A percentile compares a stretch with the other conserved stretches of the same genome.
phyloP scores from a whole-genome alignment of 2,797 vertebrate genomes.

The Pantherophis alleghaniensis region DNA sequence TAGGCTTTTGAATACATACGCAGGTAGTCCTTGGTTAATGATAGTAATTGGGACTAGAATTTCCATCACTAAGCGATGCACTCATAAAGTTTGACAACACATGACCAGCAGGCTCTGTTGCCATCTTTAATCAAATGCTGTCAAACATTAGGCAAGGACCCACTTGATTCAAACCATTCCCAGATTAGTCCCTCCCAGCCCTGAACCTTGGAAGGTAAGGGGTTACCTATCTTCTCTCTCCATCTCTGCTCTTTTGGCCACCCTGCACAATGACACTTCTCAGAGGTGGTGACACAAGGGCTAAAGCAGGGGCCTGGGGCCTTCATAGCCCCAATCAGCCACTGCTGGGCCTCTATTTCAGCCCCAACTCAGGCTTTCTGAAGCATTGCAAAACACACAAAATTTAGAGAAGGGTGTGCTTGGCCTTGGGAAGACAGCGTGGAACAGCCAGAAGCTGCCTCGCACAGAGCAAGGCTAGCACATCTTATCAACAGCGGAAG shows the following conservation, averaged over 20 bases:
- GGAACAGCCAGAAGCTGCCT: not conserved
- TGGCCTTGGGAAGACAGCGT: not conserved
- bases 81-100: not conserved
- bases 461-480: not conserved
- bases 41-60: not conserved
- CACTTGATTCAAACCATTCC: not conserved
- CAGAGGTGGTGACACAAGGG: not conserved
- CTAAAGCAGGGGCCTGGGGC: not conserved
- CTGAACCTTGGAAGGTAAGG: not conserved
- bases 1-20: not conserved
- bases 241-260: not conserved
- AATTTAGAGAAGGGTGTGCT: not conserved
- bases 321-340: not conserved
- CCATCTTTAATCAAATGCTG: not conserved
- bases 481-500: not conserved
- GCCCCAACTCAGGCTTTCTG: not conserved
- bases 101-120: not conserved
- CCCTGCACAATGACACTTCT: not conserved
- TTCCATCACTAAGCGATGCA: not conserved
- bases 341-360: not conserved
- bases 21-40: not conserved
- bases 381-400: not conserved
- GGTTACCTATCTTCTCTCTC: not conserved
- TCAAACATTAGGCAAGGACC: not conserved
- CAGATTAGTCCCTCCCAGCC: not conserved